Percentiles rank a stretch among this genome's conserved stretches.
These are phyloP conservation scores for Montipora capricornis DNA, from an alignment of 64 coral and sea anemone genomes.

Conservation along the genomic window DNA sequence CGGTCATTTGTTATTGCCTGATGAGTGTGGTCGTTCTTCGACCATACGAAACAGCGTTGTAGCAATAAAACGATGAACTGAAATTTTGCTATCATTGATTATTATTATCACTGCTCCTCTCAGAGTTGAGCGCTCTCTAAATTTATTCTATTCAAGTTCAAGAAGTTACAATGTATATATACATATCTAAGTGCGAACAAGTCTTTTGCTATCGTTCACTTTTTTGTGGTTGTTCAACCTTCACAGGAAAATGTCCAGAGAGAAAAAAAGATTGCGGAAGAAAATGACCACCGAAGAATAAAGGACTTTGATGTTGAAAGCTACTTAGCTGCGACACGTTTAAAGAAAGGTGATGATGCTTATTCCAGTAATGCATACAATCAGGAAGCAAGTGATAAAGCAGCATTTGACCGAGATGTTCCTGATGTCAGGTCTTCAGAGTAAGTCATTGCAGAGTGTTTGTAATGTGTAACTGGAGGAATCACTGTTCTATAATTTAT, in stretches of 20 bases:
- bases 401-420: constrained; percentile 84
- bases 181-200: neutral
- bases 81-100: too few relatives aligned
- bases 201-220: neutral
- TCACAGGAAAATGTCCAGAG: constrained; percentile 11
- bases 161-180: too few relatives aligned
- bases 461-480: too few relatives aligned
- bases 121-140: too few relatives aligned
- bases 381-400: constrained; percentile 91
- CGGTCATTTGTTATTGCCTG: too few relatives aligned
- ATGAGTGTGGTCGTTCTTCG: too few relatives aligned
- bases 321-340: constrained; percentile 73
- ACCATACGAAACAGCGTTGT: too few relatives aligned
- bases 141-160: too few relatives aligned
- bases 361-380: constrained; percentile 98
- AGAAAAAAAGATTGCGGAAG: neutral
- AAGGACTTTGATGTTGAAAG: constrained; percentile 75
- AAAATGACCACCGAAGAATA: constrained; percentile 69
- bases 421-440: constrained; percentile 93
- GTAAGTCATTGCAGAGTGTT: constrained; percentile 63
- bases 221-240: neutral
- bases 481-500: neutral
- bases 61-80: too few relatives aligned
- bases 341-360: constrained; percentile 87
- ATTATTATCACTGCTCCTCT: too few relatives aligned